Conservation (phyloP, 2,888 invertebrate species). For the Trissolcus brochymenae region DNA sequence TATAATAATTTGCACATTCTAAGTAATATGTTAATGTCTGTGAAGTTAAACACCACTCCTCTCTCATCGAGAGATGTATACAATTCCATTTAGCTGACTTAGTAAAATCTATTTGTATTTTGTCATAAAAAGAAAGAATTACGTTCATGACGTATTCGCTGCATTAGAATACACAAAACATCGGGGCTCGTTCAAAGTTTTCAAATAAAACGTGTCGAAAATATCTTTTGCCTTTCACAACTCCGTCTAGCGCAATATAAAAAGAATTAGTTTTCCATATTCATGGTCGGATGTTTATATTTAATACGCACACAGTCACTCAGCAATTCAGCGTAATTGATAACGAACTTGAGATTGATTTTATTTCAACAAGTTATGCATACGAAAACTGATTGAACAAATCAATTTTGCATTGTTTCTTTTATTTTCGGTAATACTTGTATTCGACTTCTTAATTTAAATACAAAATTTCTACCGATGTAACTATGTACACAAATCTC, state of each 20-base stretch:
- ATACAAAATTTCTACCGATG: too few species aligned
- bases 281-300: slow-evolving; percentile 9
- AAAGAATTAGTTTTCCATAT: slow-evolving; percentile 10
- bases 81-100: too few species aligned
- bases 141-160: too few species aligned
- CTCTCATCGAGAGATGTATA: slow-evolving; percentile 3
- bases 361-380: slow-evolving; percentile 11
- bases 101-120: slow-evolving; percentile 19
- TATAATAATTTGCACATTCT: slow-evolving; percentile 33
- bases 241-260: background rate
- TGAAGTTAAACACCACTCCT: slow-evolving; percentile 49
- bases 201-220: too few species aligned
- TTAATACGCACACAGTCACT: background rate
- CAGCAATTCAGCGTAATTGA: slow-evolving; percentile 6
- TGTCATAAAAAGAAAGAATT: too few species aligned
- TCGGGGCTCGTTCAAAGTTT: too few species aligned
- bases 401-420: too few species aligned
- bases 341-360: slow-evolving; percentile 7
- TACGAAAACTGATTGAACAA: too few species aligned
- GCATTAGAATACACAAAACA: too few species aligned
- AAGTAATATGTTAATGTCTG: slow-evolving; percentile 50
- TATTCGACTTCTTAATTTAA: too few species aligned
- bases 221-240: background rate
- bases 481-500: too few species aligned
- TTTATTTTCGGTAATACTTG: too few species aligned